A percentile compares a stretch with the other conserved stretches of the same genome.
Conservation (phyloP, 2,113 vertebrate species). For the Arvicanthis niloticus region DNA sequence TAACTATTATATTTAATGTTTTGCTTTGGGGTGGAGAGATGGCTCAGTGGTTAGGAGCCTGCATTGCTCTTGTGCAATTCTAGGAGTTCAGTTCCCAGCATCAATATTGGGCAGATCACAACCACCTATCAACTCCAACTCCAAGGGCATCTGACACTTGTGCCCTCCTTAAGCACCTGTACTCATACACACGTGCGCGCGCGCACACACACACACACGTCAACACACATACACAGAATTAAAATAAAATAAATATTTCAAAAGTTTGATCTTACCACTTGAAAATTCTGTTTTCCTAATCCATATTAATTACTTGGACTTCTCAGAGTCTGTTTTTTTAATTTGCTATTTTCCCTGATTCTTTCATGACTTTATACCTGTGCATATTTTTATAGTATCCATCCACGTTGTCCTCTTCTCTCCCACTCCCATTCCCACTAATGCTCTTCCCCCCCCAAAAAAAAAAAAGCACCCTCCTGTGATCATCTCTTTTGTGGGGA, state of each 20-base stretch:
- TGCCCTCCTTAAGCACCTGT: not conserved
- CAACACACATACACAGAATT: not conserved
- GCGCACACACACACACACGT: not conserved
- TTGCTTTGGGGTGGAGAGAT: not conserved
- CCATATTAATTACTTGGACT: not conserved
- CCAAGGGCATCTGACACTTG: not conserved
- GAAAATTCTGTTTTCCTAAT: not conserved
- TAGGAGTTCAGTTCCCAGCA: not conserved
- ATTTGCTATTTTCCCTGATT: not conserved
- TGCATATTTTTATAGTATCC: not conserved
- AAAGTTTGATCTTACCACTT: not conserved
- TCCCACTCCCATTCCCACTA: not conserved
- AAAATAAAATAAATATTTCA: not conserved
- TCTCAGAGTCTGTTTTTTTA: not conserved
- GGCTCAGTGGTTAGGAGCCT: not conserved
- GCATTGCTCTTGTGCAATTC: not conserved
- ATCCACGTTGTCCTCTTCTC: not conserved
- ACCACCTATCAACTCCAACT: not conserved
- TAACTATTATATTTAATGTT: not conserved
- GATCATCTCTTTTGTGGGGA: not conserved
- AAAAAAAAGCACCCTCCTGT: too few species aligned
- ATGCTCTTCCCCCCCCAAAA: not conserved
- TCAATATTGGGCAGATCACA: not conserved
- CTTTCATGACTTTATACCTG: not conserved
- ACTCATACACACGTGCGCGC: fast-evolving